Percentiles rank a stretch among this genome's conserved stretches.
These are phyloP conservation scores for Diabrotica balteata DNA, from an alignment of 2,888 invertebrate species.

Conservation along the genomic window DNA sequence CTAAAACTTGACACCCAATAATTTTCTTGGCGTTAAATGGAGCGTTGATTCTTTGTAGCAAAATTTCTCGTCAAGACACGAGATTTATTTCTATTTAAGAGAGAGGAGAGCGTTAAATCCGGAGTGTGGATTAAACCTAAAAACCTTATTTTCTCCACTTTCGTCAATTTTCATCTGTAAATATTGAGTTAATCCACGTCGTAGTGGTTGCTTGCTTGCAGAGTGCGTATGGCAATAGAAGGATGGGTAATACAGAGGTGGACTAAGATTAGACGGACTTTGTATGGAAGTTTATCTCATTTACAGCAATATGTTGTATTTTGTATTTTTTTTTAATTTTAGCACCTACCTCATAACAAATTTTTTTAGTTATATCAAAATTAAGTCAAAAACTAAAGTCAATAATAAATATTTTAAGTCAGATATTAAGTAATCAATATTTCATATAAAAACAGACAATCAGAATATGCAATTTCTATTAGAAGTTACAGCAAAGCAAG, in stretches of 20 bases:
- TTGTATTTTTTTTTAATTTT: too few relatives aligned
- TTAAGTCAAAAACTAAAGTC: too few relatives aligned
- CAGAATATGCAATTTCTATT: too few relatives aligned
- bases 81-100: slow-evolving; percentile 25
- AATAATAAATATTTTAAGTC: too few relatives aligned
- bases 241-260: slow-evolving; percentile 15
- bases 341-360: too few relatives aligned
- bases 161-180: slow-evolving; percentile 62
- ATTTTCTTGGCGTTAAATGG: slow-evolving; percentile 4
- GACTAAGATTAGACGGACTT: background rate
- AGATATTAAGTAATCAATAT: too few relatives aligned
- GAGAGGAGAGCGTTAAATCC: slow-evolving; percentile 13
- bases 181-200: slow-evolving; percentile 60
- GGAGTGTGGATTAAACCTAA: slow-evolving; percentile 34
- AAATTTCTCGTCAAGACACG: slow-evolving; percentile 13
- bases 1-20: background rate
- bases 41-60: slow-evolving; percentile 6
- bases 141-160: slow-evolving; percentile 43
- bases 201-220: slow-evolving; percentile 29
- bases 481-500: too few relatives aligned
- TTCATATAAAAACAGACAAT: too few relatives aligned
- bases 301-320: too few relatives aligned
- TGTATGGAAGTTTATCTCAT: background rate
- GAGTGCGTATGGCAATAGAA: slow-evolving; percentile 31
- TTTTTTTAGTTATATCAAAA: too few relatives aligned